phyloP scores from a whole-genome alignment of 2,113 vertebrate genomes.

The Phalacrocorax aristotelis region DNA sequence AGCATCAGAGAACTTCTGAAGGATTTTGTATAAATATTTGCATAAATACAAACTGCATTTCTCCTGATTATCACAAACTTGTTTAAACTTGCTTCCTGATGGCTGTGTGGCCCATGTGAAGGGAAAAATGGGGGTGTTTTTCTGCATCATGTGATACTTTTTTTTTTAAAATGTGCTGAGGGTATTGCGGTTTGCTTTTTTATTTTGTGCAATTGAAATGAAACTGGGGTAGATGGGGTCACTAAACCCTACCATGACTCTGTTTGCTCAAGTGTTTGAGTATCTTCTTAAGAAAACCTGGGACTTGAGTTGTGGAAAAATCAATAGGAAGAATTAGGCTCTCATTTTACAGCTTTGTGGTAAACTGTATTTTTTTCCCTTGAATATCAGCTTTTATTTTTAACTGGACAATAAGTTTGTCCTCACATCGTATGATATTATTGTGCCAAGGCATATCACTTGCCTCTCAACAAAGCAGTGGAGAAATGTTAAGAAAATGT shows the following conservation, averaged over 20 bases:
- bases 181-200: not conserved
- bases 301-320: not conserved
- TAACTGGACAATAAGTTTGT: not conserved
- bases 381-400: not conserved
- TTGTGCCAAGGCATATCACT: not conserved
- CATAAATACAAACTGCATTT: not conserved
- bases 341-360: not conserved
- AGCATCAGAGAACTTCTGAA: not conserved
- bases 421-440: not conserved
- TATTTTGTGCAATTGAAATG: not conserved
- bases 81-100: not conserved
- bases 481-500: not conserved
- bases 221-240: accelerated
- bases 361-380: not conserved
- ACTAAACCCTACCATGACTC: not conserved
- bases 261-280: not conserved
- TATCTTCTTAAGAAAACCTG: not conserved
- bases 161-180: not conserved
- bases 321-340: not conserved
- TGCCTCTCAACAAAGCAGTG: not conserved
- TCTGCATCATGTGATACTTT: not conserved
- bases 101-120: not conserved
- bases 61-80: not conserved
- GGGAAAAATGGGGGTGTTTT: not conserved
- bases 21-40: not conserved